Conservation (phyloP, 2,797 vertebrate species). For the Melanitta fusca region DNA sequence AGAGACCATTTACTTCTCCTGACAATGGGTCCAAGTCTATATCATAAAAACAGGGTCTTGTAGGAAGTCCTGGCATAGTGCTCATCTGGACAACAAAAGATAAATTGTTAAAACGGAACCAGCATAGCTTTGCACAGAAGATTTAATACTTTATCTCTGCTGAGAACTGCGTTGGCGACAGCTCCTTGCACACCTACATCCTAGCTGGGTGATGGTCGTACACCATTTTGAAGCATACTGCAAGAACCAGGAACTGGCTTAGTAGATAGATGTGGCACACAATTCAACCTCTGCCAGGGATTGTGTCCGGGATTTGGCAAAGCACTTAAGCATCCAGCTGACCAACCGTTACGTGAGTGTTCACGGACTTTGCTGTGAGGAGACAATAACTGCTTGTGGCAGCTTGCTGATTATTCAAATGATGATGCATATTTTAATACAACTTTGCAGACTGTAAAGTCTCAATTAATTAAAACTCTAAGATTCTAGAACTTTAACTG, state of each 20-base stretch:
- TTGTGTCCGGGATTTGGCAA: not conserved
- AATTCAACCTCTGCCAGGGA: not conserved
- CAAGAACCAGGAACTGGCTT: not conserved
- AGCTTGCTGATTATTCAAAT: not conserved
- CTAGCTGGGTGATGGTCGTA: not conserved
- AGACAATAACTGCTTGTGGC: not conserved
- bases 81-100: constrained; percentile 87
- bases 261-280: accelerated
- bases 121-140: not conserved
- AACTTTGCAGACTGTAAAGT: not conserved
- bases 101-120: not conserved
- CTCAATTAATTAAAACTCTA: not conserved
- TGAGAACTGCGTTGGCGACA: not conserved
- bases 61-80: constrained; percentile 97
- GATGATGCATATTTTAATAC: not conserved
- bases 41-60: constrained; percentile 97
- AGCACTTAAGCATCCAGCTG: not conserved
- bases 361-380: not conserved
- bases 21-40: constrained; percentile 94
- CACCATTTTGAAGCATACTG: accelerated
- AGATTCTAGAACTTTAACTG: not conserved
- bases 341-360: not conserved
- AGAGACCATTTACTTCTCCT: constrained; percentile 92
- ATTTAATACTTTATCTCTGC: not conserved
- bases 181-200: not conserved